Evolutionary conservation across 1,140 invertebrate genomes (phyloP).

Genomic region (Bombyx mori): DNA sequence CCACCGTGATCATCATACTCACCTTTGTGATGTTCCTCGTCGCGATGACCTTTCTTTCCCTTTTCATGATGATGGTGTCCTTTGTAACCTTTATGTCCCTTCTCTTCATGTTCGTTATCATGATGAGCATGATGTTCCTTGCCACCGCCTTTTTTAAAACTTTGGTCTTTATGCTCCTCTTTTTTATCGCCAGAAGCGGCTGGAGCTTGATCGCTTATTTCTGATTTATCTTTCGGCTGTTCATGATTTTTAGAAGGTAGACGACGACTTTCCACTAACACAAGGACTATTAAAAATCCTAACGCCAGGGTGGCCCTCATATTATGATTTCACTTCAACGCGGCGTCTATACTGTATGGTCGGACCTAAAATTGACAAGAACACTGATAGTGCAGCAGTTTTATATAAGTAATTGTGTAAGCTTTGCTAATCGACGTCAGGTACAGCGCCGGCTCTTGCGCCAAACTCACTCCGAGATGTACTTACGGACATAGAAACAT

Average conservation of each 20-base stretch:
- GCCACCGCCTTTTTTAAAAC: slow-evolving; percentile 72
- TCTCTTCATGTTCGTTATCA: slow-evolving; percentile 71
- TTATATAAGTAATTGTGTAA: slow-evolving; percentile 67
- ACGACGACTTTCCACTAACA: slow-evolving; percentile 30
- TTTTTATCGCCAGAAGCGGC: slow-evolving; percentile 74
- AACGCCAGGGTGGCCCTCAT: slow-evolving; percentile 49
- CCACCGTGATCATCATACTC: slow-evolving; percentile 81
- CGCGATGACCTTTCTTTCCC: slow-evolving; percentile 80
- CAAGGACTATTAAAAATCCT: slow-evolving; percentile 33
- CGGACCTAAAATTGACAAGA: slow-evolving; percentile 48
- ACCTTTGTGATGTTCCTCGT: slow-evolving; percentile 78
- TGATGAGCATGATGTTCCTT: slow-evolving; percentile 68
- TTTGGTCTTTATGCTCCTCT: slow-evolving; percentile 71
- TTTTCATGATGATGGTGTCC: slow-evolving; percentile 78
- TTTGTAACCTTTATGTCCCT: slow-evolving; percentile 78
- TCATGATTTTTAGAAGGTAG: slow-evolving; percentile 35
- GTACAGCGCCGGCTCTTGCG: slow-evolving; percentile 1
- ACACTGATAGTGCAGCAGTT: slow-evolving; percentile 55
- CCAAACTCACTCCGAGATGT: no score
- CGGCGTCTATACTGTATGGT: slow-evolving; percentile 25
- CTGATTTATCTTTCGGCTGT: slow-evolving; percentile 27
- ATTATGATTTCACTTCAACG: slow-evolving; percentile 9
- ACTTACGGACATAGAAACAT: no score
- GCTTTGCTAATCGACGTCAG: slow-evolving; percentile 38
- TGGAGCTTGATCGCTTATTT: slow-evolving; percentile 65